Conservation (phyloP, 92 coral and sea anemone species). For the Epizoanthus ramosus region DNA sequence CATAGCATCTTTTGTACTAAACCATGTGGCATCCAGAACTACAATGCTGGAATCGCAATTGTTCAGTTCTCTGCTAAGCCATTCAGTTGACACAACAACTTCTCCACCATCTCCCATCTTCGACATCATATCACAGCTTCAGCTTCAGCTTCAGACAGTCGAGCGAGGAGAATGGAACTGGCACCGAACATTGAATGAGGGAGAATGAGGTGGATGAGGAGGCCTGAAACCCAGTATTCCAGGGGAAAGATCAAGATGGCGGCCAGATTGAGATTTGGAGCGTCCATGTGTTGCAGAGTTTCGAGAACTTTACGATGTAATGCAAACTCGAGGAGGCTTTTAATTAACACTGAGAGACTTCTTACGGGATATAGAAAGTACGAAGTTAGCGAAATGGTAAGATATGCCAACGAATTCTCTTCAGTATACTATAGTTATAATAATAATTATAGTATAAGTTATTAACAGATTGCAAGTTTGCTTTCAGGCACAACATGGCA, state of each 20-base stretch:
- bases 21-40: conserved; percentile 78
- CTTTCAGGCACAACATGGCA: conserved; percentile 42
- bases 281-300: conserved; percentile 37
- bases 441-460: too few species aligned
- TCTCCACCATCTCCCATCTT: not conserved
- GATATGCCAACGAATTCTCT: not conserved
- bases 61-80: conserved; percentile 60
- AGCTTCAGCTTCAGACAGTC: too few species aligned
- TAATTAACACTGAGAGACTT: conserved; percentile 31
- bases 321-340: conserved; percentile 2
- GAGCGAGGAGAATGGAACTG: not conserved
- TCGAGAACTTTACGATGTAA: conserved; percentile 15
- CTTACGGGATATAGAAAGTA: conserved; percentile 39
- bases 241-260: conserved; percentile 56
- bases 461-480: too few species aligned
- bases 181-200: not conserved
- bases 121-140: too few species aligned
- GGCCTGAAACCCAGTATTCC: conserved; percentile 1
- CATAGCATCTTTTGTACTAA: conserved; percentile 65
- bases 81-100: conserved; percentile 64
- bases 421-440: too few species aligned
- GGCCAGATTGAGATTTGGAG: conserved; percentile 53
- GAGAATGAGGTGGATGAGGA: not conserved
- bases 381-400: conserved; percentile 28
- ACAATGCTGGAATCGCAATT: conserved; percentile 33